Conservation (phyloP, 1,140 invertebrate species). For the Drosophila paulistorum region DNA sequence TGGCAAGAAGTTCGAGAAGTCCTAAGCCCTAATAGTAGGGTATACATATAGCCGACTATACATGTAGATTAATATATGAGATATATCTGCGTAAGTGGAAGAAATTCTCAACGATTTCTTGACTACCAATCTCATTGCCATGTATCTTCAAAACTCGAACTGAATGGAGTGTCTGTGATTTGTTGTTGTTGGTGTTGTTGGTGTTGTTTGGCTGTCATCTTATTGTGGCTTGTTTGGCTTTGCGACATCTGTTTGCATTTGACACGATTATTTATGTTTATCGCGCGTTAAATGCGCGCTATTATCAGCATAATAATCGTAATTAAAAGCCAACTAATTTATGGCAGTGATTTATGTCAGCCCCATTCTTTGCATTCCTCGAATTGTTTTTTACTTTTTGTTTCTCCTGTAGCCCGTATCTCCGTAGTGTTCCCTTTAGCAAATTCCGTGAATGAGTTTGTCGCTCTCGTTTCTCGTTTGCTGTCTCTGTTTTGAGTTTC, state of each 20-base stretch:
- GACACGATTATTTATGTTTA: conserved; percentile 83
- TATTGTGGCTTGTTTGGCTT: conserved; percentile 10
- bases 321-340: conserved; percentile 83
- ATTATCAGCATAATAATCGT: conserved; percentile 83
- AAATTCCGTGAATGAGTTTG: background rate
- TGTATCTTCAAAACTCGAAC: conserved; percentile 1
- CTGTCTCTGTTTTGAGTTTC: conserved; percentile 23
- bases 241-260: conserved; percentile 76
- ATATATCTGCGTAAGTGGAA: too few relatives aligned
- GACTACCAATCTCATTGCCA: conserved; percentile 2
- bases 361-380: conserved; percentile 38
- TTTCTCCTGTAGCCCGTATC: background rate
- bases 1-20: too few relatives aligned
- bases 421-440: background rate
- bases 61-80: background rate
- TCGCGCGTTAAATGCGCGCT: conserved; percentile 81
- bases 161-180: conserved; percentile 65
- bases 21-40: background rate
- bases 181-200: conserved; percentile 33
- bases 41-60: background rate
- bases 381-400: conserved; percentile 20
- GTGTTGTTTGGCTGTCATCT: conserved; percentile 34
- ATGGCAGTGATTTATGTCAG: conserved; percentile 79
- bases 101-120: background rate
- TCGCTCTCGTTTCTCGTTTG: background rate